Evolutionary conservation across 2,888 invertebrate genomes (phyloP), one percentile per base, ranked within the genome.

Genomic region (Aromia moschata): DNA sequence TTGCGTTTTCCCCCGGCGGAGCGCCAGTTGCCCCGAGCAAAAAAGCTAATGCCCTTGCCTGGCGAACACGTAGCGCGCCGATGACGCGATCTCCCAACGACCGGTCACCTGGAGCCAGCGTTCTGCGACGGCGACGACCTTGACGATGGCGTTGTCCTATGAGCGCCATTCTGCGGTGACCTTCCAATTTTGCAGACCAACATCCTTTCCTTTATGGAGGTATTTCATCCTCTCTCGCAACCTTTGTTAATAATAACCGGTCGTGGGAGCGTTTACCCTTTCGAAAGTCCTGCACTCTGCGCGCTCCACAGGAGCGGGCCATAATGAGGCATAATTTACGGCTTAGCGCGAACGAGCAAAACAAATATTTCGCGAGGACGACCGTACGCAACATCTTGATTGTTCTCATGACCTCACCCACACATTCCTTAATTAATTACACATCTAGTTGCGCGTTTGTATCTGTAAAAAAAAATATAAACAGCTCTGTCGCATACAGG

Each of bases 81-180:
- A 57, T 64, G 62, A 64, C 64, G 64, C 56, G 46, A n/a, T n/a
- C 57, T 49, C 40, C 40, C 40, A 45, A 67, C 53, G 58, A 70
- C 68, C 68, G 70, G 69, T 69, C 73, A 71, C 65, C 67, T 64
- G 64, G 64, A 68, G 69, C 68, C 69, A 60, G 67, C n/a, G n/a
- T n/a, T n/a, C n/a, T 69, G 66, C 63, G 69, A 70, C 74, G 76
- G 72, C 76, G 69, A 70, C 74, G 76, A 71, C 76, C 75, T 76
- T 76, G 74, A 67, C 70, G 69, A 60, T 74, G 77, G 74, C 74
- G 73, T 75, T 77, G 77, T 77, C 76, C 77, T 74, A 68, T 73
- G 66, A 56, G 56, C 49, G 60, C 54, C 38, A 46, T 54, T 67
- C 57, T 64, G 64, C 62, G 57, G 45, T 75, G 74, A 74, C 75